Evolutionary conservation across 2,113 vertebrate genomes (phyloP).

Genomic region (Hydropotes inermis): DNA sequence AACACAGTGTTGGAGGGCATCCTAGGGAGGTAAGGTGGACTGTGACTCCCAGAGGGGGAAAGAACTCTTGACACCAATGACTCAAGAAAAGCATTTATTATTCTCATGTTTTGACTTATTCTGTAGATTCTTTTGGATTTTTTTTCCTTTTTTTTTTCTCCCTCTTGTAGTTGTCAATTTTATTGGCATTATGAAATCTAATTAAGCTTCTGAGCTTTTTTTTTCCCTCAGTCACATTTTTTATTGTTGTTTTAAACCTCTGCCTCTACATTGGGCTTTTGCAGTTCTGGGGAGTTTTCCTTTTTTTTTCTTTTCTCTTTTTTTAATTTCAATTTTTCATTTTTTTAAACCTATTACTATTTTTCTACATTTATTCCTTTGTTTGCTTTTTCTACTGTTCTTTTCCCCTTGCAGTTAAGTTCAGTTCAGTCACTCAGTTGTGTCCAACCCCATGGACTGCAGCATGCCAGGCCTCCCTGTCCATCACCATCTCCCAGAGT

Average conservation of each 20-base stretch:
- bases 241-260: not conserved
- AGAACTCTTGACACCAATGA: not conserved
- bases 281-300: not conserved
- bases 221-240: not conserved
- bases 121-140: not conserved
- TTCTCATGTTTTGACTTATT: not conserved
- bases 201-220: not conserved
- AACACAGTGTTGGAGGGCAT: not conserved
- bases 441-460: not conserved
- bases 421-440: not conserved
- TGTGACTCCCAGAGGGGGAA: not conserved
- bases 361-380: not conserved
- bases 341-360: not conserved
- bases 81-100: not conserved
- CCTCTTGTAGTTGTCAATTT: not conserved
- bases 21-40: not conserved
- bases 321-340: not conserved
- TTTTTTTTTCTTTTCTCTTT: not conserved
- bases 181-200: not conserved
- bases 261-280: not conserved
- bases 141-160: not conserved
- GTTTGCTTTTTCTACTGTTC: not conserved
- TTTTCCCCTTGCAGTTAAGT: not conserved
- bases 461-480: not conserved
- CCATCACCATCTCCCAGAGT: not conserved